A percentile compares a stretch with the other conserved stretches of the same genome.
phyloP scores from a whole-genome alignment of 2,113 vertebrate species.

The Bujurquina vittata region DNA sequence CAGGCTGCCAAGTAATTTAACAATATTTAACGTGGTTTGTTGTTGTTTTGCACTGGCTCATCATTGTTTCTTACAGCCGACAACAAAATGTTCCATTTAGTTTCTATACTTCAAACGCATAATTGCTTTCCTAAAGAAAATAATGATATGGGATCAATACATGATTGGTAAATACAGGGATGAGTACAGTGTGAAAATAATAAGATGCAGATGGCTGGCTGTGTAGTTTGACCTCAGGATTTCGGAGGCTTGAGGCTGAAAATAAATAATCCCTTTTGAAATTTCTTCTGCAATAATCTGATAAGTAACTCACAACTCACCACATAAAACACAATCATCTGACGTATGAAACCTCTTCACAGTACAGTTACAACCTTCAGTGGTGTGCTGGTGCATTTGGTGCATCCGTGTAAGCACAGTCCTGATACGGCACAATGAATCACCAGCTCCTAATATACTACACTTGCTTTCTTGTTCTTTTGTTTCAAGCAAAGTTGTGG shows the following conservation, averaged over 20 bases:
- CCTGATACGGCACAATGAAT: constrained; percentile 52
- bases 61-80: neutral
- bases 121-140: neutral
- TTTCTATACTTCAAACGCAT: neutral
- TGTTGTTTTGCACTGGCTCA: neutral
- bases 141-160: neutral
- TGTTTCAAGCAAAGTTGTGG: constrained; percentile 20
- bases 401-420: constrained; percentile 54
- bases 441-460: constrained; percentile 26
- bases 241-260: neutral
- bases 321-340: constrained; percentile 38
- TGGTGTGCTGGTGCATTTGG: constrained; percentile 25
- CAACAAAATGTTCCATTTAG: neutral
- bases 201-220: neutral
- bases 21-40: constrained; percentile 19
- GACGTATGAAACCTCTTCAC: constrained; percentile 30
- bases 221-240: constrained; percentile 1
- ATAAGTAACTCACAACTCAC: constrained; percentile 17
- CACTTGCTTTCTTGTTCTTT: constrained; percentile 23
- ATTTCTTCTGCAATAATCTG: neutral
- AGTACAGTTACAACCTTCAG: constrained; percentile 50
- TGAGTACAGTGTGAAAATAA: neutral
- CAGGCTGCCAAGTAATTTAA: neutral
- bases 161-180: neutral
- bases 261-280: neutral